Conservation (phyloP, 2,113 vertebrate species). For the Serinus canaria region DNA sequence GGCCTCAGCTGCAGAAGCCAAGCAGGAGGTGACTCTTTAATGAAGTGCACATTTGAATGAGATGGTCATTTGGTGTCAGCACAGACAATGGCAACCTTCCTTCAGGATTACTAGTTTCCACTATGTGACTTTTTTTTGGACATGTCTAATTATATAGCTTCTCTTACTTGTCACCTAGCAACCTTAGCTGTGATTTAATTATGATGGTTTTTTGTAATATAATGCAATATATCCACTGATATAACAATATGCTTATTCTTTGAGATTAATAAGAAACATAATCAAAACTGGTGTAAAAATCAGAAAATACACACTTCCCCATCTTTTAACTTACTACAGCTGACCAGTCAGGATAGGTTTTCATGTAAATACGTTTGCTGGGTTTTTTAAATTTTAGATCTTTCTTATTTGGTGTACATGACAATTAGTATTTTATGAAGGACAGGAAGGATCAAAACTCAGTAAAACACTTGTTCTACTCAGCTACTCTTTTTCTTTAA, state of each 20-base stretch:
- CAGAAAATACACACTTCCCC: background rate
- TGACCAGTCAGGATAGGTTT: background rate
- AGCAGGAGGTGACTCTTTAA: background rate
- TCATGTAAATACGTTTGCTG: background rate
- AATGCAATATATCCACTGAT: background rate
- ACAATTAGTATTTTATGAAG: background rate
- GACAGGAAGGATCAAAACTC: background rate
- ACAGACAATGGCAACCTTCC: background rate
- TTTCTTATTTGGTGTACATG: background rate
- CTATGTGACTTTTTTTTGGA: background rate
- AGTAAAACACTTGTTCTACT: background rate
- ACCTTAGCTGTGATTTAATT: conserved; percentile 15
- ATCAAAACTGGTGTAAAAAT: background rate
- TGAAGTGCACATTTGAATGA: conserved; percentile 4
- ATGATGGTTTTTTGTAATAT: background rate
- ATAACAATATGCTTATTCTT: background rate
- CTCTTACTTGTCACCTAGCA: conserved; percentile 35
- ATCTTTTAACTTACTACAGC: background rate
- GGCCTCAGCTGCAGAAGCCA: background rate
- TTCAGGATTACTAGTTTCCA: background rate
- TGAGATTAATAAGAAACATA: background rate
- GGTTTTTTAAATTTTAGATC: background rate
- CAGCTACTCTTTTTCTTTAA: background rate
- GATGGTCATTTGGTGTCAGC: conserved; percentile 23
- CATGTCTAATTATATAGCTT: conserved; percentile 22